Conservation (phyloP, 2,888 invertebrate genomes). For the Athalia circularis region DNA sequence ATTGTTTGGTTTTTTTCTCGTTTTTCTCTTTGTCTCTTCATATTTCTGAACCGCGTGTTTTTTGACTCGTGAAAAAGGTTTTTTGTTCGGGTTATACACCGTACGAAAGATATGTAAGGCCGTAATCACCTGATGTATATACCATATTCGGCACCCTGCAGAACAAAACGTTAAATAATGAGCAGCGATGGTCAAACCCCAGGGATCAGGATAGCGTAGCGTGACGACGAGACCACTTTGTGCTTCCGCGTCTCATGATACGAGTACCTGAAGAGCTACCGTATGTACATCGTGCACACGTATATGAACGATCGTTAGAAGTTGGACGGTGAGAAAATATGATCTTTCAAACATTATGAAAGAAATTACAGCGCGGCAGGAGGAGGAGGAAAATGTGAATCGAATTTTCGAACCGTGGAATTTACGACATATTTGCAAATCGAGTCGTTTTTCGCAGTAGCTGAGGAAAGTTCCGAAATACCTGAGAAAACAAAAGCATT, state of each 20-base stretch:
- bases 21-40: background rate
- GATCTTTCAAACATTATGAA: too few relatives aligned
- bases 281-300: too few relatives aligned
- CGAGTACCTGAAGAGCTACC: too few relatives aligned
- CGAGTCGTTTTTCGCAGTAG: background rate
- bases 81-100: background rate
- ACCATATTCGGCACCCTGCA: slow-evolving; percentile 37
- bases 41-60: background rate
- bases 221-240: slow-evolving; percentile 28
- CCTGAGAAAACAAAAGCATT: background rate
- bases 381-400: too few relatives aligned
- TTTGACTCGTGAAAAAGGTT: too few relatives aligned
- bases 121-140: slow-evolving; percentile 15
- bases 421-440: background rate
- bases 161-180: slow-evolving; percentile 41
- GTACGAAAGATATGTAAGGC: background rate
- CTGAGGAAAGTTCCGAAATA: background rate
- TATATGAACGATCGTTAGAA: too few relatives aligned
- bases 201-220: background rate
- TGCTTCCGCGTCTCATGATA: slow-evolving; percentile 3
- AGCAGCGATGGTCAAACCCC: background rate
- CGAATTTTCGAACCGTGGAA: background rate
- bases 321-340: too few relatives aligned
- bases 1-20: background rate
- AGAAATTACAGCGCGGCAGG: too few relatives aligned